Evolutionary conservation across 2,888 invertebrate genomes (phyloP), one percentile per base, ranked within the genome.

Genomic region (Euclidia mi): DNA sequence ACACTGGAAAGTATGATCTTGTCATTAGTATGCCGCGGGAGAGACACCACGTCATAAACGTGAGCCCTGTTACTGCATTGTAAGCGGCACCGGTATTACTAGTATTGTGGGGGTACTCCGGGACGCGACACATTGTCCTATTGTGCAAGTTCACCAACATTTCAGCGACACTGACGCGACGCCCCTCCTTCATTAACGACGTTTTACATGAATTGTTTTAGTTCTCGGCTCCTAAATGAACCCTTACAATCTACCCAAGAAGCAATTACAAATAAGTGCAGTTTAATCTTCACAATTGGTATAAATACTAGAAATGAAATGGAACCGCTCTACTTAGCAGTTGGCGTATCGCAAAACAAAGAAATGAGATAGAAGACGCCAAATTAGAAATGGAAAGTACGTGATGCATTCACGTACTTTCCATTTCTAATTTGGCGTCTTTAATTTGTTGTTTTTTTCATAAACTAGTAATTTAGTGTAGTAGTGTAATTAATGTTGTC

Each of bases 1-100:
- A 85, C 85, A 84, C 79, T 84, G 79, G 87, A 87, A 89, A 92
- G 89, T 86, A 85, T 80, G 83, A 66, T 71, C 65, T 51, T 75
- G 76, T 82, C 80, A 90, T 91, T 90, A 87, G 88, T 92, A 92
- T 90, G 88, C 92, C 76, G 78, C 72, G 77, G 76, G 81, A 83
- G 75, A 78, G 70, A 61, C 81, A 73, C 53, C 74, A 78, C 81
- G 86, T 84, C 87, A 87, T 91, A 90, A 90, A 88, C 14, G 78
- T 70, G 77, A 78, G 76, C 73, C 82, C 85, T 79, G 76, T 78
- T 78, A 81, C 81, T 87, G 91, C 91, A 89, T 90, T 86, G 86
- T 84, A 87, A 90, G 75, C 77, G 78, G n/a, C n/a, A n/a, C n/a
- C n/a, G n/a, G n/a, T n/a, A n/a, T n/a, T n/a, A n/a, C n/a, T n/a